A percentile compares a stretch with the other conserved stretches of the same genome.
These are phyloP conservation scores for Papilio xuthus DNA, from an alignment of 1,140 invertebrate species.

Conservation along the genomic window DNA sequence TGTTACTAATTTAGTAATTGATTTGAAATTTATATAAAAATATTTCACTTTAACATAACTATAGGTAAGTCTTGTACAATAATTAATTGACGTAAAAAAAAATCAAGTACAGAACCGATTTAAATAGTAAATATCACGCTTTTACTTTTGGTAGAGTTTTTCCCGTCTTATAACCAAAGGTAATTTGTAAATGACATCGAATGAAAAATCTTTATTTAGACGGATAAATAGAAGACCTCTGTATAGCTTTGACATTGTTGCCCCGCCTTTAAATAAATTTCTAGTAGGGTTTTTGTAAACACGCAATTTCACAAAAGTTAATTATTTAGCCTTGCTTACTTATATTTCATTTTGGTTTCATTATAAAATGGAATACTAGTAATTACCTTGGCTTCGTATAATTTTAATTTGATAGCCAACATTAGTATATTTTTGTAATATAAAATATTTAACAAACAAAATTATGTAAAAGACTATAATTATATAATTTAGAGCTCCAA, in stretches of 20 bases:
- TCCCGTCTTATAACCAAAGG: neutral
- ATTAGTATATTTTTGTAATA: neutral
- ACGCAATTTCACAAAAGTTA: neutral
- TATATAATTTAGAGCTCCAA: neutral
- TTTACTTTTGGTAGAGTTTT: neutral
- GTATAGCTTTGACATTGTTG: neutral
- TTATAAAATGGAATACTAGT: no score
- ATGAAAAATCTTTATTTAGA: constrained; percentile 2
- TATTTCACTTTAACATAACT: no score
- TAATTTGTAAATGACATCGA: constrained; percentile 14
- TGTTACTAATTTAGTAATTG: no score
- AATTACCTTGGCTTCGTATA: no score
- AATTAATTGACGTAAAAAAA: neutral
- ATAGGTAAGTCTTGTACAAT: no score
- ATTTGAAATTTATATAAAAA: no score
- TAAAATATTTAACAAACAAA: no score
- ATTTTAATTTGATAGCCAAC: no score
- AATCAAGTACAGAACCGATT: neutral
- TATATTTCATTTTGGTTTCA: no score
- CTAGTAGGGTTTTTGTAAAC: neutral
- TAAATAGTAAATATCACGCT: neutral
- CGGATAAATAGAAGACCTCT: neutral
- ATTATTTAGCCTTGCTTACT: neutral
- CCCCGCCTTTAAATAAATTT: neutral
- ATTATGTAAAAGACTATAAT: neutral